Conservation (phyloP, 2,113 vertebrate genomes). For the Micromys minutus region DNA sequence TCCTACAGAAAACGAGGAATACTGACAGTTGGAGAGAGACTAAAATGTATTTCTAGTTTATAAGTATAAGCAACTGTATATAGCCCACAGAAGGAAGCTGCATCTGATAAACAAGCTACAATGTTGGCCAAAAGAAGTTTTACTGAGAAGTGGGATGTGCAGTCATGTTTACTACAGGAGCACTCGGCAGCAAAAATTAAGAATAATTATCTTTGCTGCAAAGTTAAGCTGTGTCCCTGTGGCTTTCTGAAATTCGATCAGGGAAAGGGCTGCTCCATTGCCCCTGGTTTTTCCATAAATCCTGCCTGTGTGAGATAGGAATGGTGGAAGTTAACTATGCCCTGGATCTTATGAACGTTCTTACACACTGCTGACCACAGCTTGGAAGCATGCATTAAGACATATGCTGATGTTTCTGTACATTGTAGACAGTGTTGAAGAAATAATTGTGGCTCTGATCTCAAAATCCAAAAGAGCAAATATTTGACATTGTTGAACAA, state of each 20-base stretch:
- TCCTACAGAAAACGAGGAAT: neutral
- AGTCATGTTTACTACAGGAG: neutral
- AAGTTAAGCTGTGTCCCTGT: constrained; percentile 45
- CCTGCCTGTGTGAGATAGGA: constrained; percentile 38
- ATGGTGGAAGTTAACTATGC: constrained; percentile 36
- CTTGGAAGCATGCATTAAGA: neutral
- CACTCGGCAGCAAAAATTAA: neutral
- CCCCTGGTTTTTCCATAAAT: constrained; percentile 26
- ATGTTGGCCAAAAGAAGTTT: neutral
- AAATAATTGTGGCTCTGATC: neutral
- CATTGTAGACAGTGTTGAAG: neutral
- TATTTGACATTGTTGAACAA: neutral
- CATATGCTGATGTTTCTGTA: neutral
- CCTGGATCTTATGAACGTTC: constrained; percentile 7
- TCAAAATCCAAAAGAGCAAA: constrained; percentile 41
- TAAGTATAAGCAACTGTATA: constrained; percentile 14
- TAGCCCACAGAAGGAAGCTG: constrained; percentile 6
- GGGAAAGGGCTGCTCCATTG: neutral
- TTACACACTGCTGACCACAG: constrained; percentile 31
- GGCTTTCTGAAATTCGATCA: constrained; percentile 52
- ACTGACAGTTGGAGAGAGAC: constrained; percentile 6
- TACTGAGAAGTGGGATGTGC: neutral
- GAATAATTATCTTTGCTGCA: constrained; percentile 56
- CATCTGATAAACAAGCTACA: neutral
- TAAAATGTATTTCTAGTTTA: constrained; percentile 48